A percentile compares a stretch with the other conserved stretches of the same genome.
Conservation (phyloP, 2,888 invertebrate species). For the Melitaea athalia region DNA sequence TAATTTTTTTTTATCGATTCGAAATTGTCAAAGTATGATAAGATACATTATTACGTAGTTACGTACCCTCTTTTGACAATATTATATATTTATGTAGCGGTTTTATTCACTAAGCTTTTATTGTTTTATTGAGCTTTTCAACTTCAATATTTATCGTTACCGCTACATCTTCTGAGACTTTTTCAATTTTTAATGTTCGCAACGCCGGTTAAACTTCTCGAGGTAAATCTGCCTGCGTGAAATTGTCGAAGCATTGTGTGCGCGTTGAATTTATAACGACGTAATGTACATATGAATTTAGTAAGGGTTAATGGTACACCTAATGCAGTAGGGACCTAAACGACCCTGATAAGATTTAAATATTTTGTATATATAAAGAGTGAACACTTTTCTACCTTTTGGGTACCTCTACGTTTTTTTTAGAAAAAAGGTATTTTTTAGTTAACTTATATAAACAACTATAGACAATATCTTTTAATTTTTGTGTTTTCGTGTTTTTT, state of each 20-base stretch:
- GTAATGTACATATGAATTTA: constrained; percentile 16
- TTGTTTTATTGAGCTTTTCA: constrained; percentile 37
- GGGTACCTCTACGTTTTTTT: no score
- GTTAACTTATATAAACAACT: no score
- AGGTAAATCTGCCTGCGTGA: constrained; percentile 33
- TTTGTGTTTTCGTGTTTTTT: no score
- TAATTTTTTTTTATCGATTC: no score
- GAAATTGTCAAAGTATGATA: no score
- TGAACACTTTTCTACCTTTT: background rate
- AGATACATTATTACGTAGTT: background rate
- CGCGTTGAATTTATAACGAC: constrained; percentile 41
- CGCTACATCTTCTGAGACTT: constrained; percentile 42
- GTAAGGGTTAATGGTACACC: background rate
- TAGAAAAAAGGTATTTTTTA: no score
- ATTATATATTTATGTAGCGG: constrained; percentile 15
- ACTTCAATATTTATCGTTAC: constrained; percentile 47
- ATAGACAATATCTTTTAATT: no score
- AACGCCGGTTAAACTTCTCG: constrained; percentile 40
- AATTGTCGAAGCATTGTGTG: constrained; percentile 37
- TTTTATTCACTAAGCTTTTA: constrained; percentile 34
- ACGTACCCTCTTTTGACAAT: background rate
- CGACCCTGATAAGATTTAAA: background rate
- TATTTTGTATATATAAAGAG: background rate
- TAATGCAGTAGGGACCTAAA: constrained; percentile 3
- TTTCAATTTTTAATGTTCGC: constrained; percentile 49